Base-by-base conservation (phyloP, 1,140 invertebrate genomes). In the Drosophila athabasca region DNA sequence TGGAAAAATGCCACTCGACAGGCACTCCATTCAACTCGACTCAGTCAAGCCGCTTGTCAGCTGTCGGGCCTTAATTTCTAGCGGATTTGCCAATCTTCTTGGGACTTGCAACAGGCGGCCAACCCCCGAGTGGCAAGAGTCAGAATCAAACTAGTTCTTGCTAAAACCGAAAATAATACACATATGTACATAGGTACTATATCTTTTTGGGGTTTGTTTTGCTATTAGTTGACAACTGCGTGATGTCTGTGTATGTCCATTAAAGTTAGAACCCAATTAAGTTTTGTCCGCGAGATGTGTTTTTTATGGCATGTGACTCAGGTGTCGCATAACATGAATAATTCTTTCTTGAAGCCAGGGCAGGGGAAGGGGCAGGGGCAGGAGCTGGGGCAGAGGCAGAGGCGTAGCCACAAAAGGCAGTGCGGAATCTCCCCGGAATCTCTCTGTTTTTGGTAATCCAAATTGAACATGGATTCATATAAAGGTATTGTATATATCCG, bases 191-290 rank as follows among this genome's bases (percentile, higher is more conserved):
- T 19, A 19, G 17, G 17, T 19, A 19, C 17, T 19, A 19, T 58
- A 45, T 15, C 1, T 19, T 43, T 24, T 26, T 26, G 24, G 24
- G 48, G 22, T 53, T 43, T 26, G 22, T 29, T 67, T 43, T 22
- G 49, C 43, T 57, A 48, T 65, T 69, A 69, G 66, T 69, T 69
- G 66, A 57, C 79, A 61, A 65, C 62, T 60, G 67, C 59, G 66
- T 24, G 24, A 24, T 24, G 24, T 24, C 24, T 24, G 24, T 24
- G 24, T 0, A 68, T 73, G 68, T 39, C 79, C 79, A 79, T 84
- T 83, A 84, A 84, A 69, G 70, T 76, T 80, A 46, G 61, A 70
- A 62, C 71, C 80, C 80, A 83, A 83, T 83, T 83, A 83, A 79
- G 79, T 62, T 57, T 58, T 76, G 57, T 69, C 8, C 31, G 31